Evolutionary conservation across 2,113 vertebrate species (phyloP).

Genomic region (Alosa alosa): DNA sequence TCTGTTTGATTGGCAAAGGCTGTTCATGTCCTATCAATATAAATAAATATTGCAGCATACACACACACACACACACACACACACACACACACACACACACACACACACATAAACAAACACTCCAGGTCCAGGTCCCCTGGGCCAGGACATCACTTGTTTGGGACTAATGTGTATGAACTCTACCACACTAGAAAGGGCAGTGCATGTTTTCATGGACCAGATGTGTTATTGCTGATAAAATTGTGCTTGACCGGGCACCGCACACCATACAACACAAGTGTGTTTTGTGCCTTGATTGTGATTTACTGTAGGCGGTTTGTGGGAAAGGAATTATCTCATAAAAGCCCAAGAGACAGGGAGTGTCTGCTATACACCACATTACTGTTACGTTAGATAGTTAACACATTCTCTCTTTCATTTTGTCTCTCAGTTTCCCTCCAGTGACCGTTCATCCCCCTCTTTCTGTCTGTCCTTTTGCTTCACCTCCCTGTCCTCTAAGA

Average conservation of each 20-base stretch:
- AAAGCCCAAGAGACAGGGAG: slow-evolving; percentile 3
- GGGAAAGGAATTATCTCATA: neutral
- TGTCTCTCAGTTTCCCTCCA: neutral
- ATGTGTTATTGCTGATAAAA: neutral
- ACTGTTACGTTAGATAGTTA: neutral
- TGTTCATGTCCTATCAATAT: neutral
- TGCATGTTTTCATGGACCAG: neutral
- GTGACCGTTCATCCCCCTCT: neutral
- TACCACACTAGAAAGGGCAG: neutral
- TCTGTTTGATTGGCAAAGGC: neutral
- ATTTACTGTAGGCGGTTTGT: neutral
- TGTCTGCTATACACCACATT: neutral
- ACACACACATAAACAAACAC: neutral
- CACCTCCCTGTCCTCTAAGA: neutral
- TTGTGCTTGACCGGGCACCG: neutral
- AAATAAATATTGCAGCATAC: neutral
- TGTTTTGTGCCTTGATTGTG: neutral
- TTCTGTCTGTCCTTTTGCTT: neutral
- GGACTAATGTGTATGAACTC: neutral
- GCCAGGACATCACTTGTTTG: neutral
- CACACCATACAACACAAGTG: neutral
- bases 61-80: too few species aligned
- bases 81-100: too few species aligned
- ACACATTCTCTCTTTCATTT: neutral
- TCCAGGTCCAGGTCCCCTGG: neutral